Evolutionary conservation across 2,888 invertebrate genomes (phyloP), one percentile per base, ranked within the genome.

Genomic region (Stegana nigrithorax): DNA sequence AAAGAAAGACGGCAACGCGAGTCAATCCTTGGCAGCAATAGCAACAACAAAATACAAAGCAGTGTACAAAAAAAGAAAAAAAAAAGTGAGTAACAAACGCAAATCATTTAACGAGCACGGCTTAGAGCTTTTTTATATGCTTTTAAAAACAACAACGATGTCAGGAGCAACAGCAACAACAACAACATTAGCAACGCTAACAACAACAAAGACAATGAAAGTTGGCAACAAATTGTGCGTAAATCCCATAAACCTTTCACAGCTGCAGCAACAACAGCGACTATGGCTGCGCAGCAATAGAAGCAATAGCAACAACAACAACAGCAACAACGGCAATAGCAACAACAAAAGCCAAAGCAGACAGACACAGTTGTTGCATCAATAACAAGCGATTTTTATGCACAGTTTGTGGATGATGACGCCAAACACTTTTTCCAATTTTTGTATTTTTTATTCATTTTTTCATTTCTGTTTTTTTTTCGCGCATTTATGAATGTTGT

Each of bases 161-260:
- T n/a, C n/a, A n/a, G n/a, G n/a, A 26, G 44, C 12, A 39, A 57
- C 26, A 56, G 7, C 17, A 53, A 51, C 27, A 25, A 53, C 25
- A 47, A 23, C 23, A 47, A 6, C 66, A 45, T 19, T 32, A 32
- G 7, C 14, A 47, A 25, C 42, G 64, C 23, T 25, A 21, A 59
- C 32, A 32, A 19, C 21, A 50, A 50, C 66, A 70, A 64, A 56
- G 67, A 64, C 76, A 71, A 66, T 79, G 72, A 74, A 75, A 79
- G 73, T 70, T 74, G 74, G 65, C 72, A 81, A 79, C 75, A 78
- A 78, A 78, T 78, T 79, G 80, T 72, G 76, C 81, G 78, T 81
- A 81, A 78, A 79, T 81, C 81, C 76, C 80, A 81, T 78, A 78
- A 78, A 78, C 80, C 78, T 81, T 74, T 81, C 75, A 73, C 79